Conservation (phyloP, 2,113 vertebrate species). For the Oplegnathus fasciatus region DNA sequence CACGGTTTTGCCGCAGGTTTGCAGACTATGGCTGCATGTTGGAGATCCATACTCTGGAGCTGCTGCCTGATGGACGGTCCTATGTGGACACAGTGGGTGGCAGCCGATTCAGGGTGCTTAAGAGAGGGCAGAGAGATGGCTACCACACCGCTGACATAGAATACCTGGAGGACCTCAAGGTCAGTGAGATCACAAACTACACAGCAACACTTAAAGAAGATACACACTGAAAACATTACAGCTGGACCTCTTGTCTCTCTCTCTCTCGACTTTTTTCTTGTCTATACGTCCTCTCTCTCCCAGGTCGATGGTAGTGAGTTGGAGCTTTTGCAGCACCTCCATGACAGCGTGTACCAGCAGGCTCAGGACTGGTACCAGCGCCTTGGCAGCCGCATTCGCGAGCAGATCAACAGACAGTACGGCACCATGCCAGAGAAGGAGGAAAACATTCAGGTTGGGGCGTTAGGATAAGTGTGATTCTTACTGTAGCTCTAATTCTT, state of each 20-base stretch:
- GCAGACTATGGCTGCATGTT: slow-evolving; percentile 92
- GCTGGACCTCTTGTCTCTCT: neutral
- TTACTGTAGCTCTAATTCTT: neutral
- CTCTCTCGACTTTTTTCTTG: neutral
- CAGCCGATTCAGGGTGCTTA: slow-evolving; percentile 88
- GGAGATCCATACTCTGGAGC: slow-evolving; percentile 87
- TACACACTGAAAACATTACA: neutral
- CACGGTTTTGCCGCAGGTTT: slow-evolving; percentile 81
- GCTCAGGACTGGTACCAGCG: slow-evolving; percentile 89
- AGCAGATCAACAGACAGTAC: slow-evolving; percentile 86
- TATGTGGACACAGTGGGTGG: slow-evolving; percentile 88
- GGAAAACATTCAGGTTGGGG: slow-evolving; percentile 89
- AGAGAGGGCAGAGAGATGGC: slow-evolving; percentile 88
- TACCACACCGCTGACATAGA: slow-evolving; percentile 93
- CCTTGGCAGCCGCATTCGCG: slow-evolving; percentile 81
- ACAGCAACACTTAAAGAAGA: neutral
- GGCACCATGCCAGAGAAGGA: slow-evolving; percentile 88
- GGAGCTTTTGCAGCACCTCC: slow-evolving; percentile 86
- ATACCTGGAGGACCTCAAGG: slow-evolving; percentile 90
- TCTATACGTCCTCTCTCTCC: neutral
- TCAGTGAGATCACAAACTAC: slow-evolving; percentile 53
- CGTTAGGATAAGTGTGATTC: neutral
- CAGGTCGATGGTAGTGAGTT: slow-evolving; percentile 88
- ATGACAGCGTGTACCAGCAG: slow-evolving; percentile 90
- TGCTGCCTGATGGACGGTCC: slow-evolving; percentile 89